Base-by-base conservation (phyloP, 2,797 vertebrate genomes). In the Sandelia bainsii region DNA sequence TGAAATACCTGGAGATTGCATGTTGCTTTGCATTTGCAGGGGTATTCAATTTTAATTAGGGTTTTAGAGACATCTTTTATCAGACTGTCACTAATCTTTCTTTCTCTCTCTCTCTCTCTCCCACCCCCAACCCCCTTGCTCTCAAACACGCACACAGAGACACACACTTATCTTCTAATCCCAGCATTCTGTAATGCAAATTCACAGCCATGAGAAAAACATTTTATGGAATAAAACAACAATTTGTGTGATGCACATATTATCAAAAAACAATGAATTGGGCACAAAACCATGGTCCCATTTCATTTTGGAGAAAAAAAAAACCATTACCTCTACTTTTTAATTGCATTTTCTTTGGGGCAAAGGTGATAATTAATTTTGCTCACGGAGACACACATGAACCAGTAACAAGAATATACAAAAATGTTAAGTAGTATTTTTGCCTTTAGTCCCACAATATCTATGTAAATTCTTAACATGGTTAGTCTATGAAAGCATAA, bases 31-130 rank as follows among this genome's bases (percentile, higher is more conserved):
- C 90, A 85, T 93, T 92, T 90, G 86, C 84, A 59, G 86, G 80
- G 87, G 89, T 91, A 90, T 94, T 95, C 90, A 93, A 88, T 94
- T 95, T 94, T 94, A 95, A 95, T 94, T 94, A 94, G 90, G 91
- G 91, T 92, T 93, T 93, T 93, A 87, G 84, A 94, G 92, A 93
- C 91, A 93, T 94, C 89, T 94, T 93, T 93, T 92, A 93, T 94
- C 92, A 91, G 89, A 91, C 93, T 93, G 92, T 93, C 92, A 91
- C 91, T 93, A 91, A 93, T 92, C 88, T 91, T 70, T 63, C 81
- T 73, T 68, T 64, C 54, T 53, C 57, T 25, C 39, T 12, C 61
- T 44, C 61, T 11, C 72, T 10, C 58, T 37, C 59, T 16, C 49
- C 29, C 62, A 54, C 49, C 39, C 46, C 44, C 19, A 69, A 46